Percentiles rank a stretch among this genome's conserved stretches.
phyloP scores from a whole-genome alignment of 2,113 vertebrate species.

The Scomber japonicus region DNA sequence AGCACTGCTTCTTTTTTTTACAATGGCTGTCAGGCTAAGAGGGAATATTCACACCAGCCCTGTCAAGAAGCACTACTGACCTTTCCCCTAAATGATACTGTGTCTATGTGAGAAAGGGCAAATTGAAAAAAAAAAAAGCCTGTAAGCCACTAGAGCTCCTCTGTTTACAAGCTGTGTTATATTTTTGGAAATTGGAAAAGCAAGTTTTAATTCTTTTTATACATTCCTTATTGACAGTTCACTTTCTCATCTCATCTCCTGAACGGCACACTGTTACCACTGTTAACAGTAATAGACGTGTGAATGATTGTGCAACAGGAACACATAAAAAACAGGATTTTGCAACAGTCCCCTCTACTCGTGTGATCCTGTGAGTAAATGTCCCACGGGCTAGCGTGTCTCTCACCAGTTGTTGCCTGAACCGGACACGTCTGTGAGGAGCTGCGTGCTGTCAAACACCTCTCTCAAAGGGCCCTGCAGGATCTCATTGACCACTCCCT shows the following conservation, averaged over 20 bases:
- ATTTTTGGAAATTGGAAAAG: neutral
- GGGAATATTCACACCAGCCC: constrained; percentile 4
- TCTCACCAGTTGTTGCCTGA: constrained; percentile 99
- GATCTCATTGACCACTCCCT: constrained; percentile 96
- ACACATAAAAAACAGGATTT: neutral
- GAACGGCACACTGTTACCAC: neutral
- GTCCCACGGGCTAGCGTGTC: constrained; percentile 7
- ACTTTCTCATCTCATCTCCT: neutral
- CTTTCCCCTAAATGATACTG: constrained; percentile 20
- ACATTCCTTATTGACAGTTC: neutral
- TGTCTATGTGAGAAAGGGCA: neutral
- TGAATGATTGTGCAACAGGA: constrained; percentile 7
- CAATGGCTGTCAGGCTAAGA: neutral
- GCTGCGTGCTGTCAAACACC: constrained; percentile 94
- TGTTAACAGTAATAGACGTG: neutral
- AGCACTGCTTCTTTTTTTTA: neutral
- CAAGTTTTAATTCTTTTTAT: neutral
- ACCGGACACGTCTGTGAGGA: constrained; percentile 97
- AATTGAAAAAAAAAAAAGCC: neutral
- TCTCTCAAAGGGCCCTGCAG: constrained; percentile 94
- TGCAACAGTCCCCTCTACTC: neutral
- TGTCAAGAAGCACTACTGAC: constrained; percentile 1
- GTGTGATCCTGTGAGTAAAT: neutral
- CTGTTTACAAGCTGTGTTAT: neutral
- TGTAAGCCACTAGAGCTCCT: neutral